A percentile compares a stretch with the other conserved stretches of the same genome.
phyloP scores from a whole-genome alignment of 1,140 invertebrate species.

The Neodiprion pinetum region DNA sequence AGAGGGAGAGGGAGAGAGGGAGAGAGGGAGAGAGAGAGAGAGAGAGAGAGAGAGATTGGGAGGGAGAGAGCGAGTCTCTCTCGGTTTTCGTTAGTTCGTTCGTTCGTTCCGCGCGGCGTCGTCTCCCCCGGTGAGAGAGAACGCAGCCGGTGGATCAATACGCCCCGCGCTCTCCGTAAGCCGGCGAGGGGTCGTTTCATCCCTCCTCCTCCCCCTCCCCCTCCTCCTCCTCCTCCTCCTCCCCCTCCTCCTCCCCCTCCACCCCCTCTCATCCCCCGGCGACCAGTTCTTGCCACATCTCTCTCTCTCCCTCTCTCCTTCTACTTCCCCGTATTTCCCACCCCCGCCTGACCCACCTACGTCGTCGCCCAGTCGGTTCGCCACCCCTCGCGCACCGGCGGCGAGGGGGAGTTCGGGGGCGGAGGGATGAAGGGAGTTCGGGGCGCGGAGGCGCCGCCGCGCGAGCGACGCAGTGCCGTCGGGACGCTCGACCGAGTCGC shows the following conservation, averaged over 20 bases:
- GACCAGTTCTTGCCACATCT: not conserved
- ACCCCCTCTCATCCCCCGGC: not conserved
- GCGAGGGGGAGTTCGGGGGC: conserved; percentile 23
- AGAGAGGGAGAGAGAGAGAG: conserved; percentile 16
- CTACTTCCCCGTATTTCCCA: conserved; percentile 15
- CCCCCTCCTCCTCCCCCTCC: conserved; percentile 8
- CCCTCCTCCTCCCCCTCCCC: conserved; percentile 17
- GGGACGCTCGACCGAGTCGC: conserved; percentile 55
- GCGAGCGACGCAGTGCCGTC: conserved; percentile 60
- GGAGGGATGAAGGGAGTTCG: conserved; percentile 29
- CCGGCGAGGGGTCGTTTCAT: not conserved
- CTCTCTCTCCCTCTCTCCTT: not conserved
- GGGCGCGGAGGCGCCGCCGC: conserved; percentile 54
- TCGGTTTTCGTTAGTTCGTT: no score
- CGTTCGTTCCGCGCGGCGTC: not conserved
- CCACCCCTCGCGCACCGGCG: not conserved
- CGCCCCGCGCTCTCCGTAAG: conserved; percentile 38
- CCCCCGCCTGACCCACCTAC: conserved; percentile 15
- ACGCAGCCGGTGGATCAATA: conserved; percentile 62
- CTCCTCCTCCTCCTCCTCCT: conserved; percentile 12
- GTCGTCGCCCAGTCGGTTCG: not conserved
- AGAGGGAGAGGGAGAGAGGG: conserved; percentile 17
- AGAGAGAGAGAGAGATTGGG: conserved; percentile 15
- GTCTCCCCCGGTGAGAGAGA: conserved; percentile 44
- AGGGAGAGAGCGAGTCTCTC: no score